Conservation (phyloP, 2,797 vertebrate genomes). For the Adrianichthys oophorus region DNA sequence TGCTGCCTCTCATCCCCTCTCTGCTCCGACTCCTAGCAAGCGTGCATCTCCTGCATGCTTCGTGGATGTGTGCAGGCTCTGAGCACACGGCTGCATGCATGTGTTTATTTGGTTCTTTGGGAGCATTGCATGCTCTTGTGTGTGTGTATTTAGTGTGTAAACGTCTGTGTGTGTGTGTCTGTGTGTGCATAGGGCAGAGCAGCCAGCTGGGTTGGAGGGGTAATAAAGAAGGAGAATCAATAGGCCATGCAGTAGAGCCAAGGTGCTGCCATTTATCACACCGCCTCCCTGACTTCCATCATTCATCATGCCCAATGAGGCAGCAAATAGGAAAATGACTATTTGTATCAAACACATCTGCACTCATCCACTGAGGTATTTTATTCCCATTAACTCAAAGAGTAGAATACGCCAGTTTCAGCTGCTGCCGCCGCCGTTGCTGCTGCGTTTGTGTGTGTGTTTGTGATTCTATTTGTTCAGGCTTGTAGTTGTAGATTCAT, state of each 20-base stretch:
- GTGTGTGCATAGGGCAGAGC: conserved; percentile 86
- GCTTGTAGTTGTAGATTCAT: conserved; percentile 92
- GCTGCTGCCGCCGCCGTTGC: conserved; percentile 80
- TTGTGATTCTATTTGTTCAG: conserved; percentile 88
- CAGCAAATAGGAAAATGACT: conserved; percentile 99
- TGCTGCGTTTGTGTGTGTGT: conserved; percentile 61
- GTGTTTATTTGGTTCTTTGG: conserved; percentile 55
- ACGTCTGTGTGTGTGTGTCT: conserved; percentile 7
- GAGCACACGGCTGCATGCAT: conserved; percentile 46
- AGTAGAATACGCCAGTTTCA: conserved; percentile 99
- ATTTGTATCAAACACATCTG: conserved; percentile 99
- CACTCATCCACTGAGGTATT: conserved; percentile 99
- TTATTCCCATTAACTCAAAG: conserved; percentile 99
- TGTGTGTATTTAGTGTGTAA: conserved; percentile 14
- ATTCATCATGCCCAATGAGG: conserved; percentile 99
- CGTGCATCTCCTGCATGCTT: conserved; percentile 58
- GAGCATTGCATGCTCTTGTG: conserved; percentile 26
- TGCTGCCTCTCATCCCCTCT: conserved; percentile 22
- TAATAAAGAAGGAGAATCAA: conserved; percentile 99
- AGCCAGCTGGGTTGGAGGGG: conserved; percentile 99
- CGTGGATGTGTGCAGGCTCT: conserved; percentile 27
- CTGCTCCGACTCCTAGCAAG: conserved; percentile 32
- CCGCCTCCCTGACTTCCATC: conserved; percentile 99
- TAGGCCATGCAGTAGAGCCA: conserved; percentile 99
- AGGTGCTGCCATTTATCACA: conserved; percentile 99